These are phyloP conservation scores for Hippasteria phrygiana DNA, from an alignment of 53 echinoderm and acorn worm species.

Conservation along the genomic window DNA sequence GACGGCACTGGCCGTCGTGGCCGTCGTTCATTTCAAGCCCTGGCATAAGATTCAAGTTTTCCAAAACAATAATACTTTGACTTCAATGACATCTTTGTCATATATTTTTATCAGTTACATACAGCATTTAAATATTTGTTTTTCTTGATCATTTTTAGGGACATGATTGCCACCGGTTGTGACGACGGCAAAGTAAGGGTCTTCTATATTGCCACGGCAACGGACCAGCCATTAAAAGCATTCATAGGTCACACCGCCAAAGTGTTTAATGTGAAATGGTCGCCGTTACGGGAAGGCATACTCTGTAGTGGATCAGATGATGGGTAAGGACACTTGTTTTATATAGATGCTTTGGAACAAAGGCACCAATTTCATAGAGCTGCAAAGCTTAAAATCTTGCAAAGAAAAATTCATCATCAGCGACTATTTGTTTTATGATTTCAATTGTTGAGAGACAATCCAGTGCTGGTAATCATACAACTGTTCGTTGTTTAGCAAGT, in stretches of 20 bases:
- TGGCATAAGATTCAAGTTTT: too few species aligned
- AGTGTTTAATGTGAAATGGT: slow-evolving; percentile 98
- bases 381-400: too few species aligned
- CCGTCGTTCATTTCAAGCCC: too few species aligned
- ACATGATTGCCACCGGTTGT: slow-evolving; percentile 98
- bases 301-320: slow-evolving; percentile 99
- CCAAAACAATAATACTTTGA: too few species aligned
- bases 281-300: slow-evolving; percentile 96
- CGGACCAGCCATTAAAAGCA: slow-evolving; percentile 88
- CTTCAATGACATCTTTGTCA: too few species aligned
- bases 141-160: slow-evolving; percentile 56
- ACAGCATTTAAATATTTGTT: not conserved
- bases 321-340: slow-evolving; percentile 67
- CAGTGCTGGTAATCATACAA: too few species aligned
- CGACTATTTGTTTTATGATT: too few species aligned
- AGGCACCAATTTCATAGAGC: too few species aligned
- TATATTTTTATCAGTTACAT: not conserved
- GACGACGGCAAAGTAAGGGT: slow-evolving; percentile 95
- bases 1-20: too few species aligned
- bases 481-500: too few species aligned
- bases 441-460: too few species aligned
- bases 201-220: slow-evolving; percentile 93
- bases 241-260: slow-evolving; percentile 98
- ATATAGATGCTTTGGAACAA: not conserved
- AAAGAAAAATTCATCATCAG: too few species aligned